Evolutionary conservation across 2,888 invertebrate genomes (phyloP).

Genomic region (Drosophila koepferae): DNA sequence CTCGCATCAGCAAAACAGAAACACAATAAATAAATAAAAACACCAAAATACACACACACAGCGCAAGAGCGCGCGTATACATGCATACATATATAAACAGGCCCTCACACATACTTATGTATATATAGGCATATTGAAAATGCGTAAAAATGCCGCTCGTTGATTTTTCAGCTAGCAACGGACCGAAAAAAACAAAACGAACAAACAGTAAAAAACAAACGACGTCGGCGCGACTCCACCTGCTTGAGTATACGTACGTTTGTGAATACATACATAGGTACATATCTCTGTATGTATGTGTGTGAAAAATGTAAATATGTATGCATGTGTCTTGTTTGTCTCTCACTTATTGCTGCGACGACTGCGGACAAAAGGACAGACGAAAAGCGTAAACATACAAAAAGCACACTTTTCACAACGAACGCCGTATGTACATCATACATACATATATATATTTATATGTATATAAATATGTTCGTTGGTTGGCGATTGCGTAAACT

Average conservation of each 20-base stretch:
- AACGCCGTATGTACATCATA: conserved; percentile 46
- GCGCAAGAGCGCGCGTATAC: conserved; percentile 24
- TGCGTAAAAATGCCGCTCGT: conserved; percentile 83
- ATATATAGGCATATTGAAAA: conserved; percentile 67
- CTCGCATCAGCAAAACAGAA: conserved; percentile 75
- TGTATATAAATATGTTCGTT: conserved; percentile 31
- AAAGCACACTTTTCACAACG: conserved; percentile 80
- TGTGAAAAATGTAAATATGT: conserved; percentile 49
- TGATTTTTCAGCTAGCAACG: conserved; percentile 77
- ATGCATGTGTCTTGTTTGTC: conserved; percentile 63
- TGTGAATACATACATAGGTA: conserved; percentile 11
- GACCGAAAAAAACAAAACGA: conserved; percentile 32
- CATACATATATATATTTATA: conserved; percentile 3
- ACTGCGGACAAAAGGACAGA: conserved; percentile 54
- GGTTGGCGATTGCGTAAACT: conserved; percentile 78
- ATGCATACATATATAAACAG: conserved; percentile 42
- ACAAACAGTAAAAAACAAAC: conserved; percentile 59
- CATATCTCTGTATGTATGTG: conserved; percentile 31
- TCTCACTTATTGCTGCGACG: conserved; percentile 53
- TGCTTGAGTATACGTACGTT: conserved; percentile 53
- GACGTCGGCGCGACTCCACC: conserved; percentile 75
- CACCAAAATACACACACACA: conserved; percentile 66
- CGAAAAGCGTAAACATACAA: conserved; percentile 69
- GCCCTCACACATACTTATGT: conserved; percentile 25
- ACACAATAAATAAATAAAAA: conserved; percentile 80